phyloP scores from a whole-genome alignment of 2,888 invertebrate genomes.

The Serrognathus titanus region DNA sequence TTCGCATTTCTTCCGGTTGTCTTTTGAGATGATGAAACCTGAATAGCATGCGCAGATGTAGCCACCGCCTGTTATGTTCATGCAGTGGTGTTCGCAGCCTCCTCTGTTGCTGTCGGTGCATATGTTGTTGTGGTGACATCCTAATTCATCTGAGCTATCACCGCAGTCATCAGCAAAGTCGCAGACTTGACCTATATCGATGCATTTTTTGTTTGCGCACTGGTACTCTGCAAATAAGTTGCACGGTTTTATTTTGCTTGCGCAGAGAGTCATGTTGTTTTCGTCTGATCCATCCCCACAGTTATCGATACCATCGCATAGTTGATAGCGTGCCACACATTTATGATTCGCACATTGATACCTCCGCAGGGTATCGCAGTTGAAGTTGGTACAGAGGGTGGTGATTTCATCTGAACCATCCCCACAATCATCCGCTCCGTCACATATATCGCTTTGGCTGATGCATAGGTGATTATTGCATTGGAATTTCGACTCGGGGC shows the following conservation, averaged over 20 bases:
- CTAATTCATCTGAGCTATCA: constrained; percentile 84
- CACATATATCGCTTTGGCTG: constrained; percentile 83
- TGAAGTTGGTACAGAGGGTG: constrained; percentile 76
- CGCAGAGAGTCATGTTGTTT: constrained; percentile 88
- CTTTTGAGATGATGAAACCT: constrained; percentile 77
- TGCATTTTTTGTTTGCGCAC: constrained; percentile 85
- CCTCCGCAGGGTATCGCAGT: constrained; percentile 71
- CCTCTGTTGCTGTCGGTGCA: constrained; percentile 62
- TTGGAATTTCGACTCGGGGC: constrained; percentile 86
- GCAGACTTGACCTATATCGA: constrained; percentile 75
- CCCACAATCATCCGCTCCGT: constrained; percentile 90
- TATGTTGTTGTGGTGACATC: constrained; percentile 72
- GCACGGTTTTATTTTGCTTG: constrained; percentile 71
- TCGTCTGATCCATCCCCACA: constrained; percentile 95
- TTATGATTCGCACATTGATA: constrained; percentile 52
- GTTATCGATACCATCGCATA: constrained; percentile 89
- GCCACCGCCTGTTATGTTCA: constrained; percentile 76
- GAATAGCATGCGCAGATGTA: constrained; percentile 89
- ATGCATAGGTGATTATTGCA: constrained; percentile 92
- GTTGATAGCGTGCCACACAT: constrained; percentile 80
- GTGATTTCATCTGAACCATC: constrained; percentile 86
- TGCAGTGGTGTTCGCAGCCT: constrained; percentile 90
- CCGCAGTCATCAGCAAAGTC: constrained; percentile 90
- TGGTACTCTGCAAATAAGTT: constrained; percentile 77
- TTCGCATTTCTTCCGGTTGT: constrained; percentile 78